Evolutionary conservation across 2,888 invertebrate genomes (phyloP), one percentile per base, ranked within the genome.

Genomic region (Zootermopsis nevadensis): DNA sequence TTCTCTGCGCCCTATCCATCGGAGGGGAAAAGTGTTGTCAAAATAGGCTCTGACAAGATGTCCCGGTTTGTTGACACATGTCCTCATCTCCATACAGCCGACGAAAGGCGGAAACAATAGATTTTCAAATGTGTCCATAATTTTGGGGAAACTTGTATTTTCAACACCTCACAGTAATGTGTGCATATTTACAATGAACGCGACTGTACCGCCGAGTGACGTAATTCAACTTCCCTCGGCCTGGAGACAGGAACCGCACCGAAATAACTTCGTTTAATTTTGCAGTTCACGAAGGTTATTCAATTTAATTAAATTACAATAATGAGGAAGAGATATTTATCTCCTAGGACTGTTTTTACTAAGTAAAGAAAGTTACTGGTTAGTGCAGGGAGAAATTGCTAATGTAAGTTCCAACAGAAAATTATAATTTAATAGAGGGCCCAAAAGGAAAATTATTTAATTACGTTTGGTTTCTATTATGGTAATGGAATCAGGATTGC

Each of bases 301-400:
- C 85, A 76, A 84, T 85, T 85, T 85, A 85, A 85, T 85, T 83
- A 85, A 84, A 85, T 85, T 84, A 85, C 85, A 85, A 85, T 85
- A 85, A 85, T 85, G 84, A 85, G 84, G 84, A 84, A 85, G 85
- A 84, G 85, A 85, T 85, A 85, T 85, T 85, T 85, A 84, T 83
- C 83, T 84, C 83, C 74, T 38, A 80, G 69, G 77, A 80, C 74
- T 84, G 79, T 83, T 84, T 84, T 83, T 84, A 83, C 81, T 79
- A 80, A 83, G 83, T 80, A 84, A 82, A 83, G 84, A 84, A 84
- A 85, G 84, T 84, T 84, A 85, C 84, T 85, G 85, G 84, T 84
- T 84, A 84, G 76, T 80, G 82, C 77, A 53, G 79, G 53, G 83
- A 82, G 84, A 83, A 84, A 83, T 83, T 77, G 84, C 84, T 84